Evolutionary conservation across 2,113 vertebrate species (phyloP).

Genomic region (Dunckerocampus dactyliophorus): DNA sequence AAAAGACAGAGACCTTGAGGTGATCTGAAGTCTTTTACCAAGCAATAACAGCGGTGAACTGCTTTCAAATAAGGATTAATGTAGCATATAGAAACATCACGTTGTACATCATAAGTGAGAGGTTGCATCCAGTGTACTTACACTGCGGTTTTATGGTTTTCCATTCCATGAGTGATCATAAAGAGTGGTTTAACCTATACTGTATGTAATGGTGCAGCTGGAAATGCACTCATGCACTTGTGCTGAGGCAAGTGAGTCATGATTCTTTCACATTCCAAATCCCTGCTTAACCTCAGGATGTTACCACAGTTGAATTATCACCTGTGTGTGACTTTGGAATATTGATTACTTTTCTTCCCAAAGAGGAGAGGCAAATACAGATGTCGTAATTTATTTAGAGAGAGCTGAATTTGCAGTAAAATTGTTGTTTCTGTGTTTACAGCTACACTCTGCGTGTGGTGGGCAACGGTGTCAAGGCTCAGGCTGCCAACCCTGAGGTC

Average conservation of each 20-base stretch:
- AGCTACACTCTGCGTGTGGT: slow-evolving; percentile 83
- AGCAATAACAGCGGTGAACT: slow-evolving; percentile 40
- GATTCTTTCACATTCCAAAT: slow-evolving; percentile 21
- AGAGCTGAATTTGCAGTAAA: background rate
- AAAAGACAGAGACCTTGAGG: slow-evolving; percentile 49
- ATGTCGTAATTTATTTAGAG: slow-evolving; percentile 16
- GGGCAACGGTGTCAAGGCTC: slow-evolving; percentile 83
- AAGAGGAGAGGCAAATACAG: slow-evolving; percentile 1
- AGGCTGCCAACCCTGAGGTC: slow-evolving; percentile 84
- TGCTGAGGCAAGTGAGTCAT: slow-evolving; percentile 22
- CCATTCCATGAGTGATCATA: slow-evolving; percentile 10
- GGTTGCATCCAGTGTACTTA: background rate
- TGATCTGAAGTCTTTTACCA: slow-evolving; percentile 38
- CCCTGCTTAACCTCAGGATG: slow-evolving; percentile 20
- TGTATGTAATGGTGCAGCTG: background rate
- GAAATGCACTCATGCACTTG: background rate
- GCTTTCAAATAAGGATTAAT: slow-evolving; percentile 31
- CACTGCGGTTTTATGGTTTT: slow-evolving; percentile 10
- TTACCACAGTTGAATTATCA: slow-evolving; percentile 31
- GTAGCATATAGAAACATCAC: slow-evolving; percentile 11
- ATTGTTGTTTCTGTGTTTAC: slow-evolving; percentile 24
- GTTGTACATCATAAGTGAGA: slow-evolving; percentile 12
- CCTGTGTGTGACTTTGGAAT: slow-evolving; percentile 23
- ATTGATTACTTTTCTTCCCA: slow-evolving; percentile 28
- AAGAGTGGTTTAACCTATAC: slow-evolving; percentile 7